A percentile compares a stretch with the other conserved stretches of the same genome.
Conservation (phyloP, 2,888 invertebrate genomes). For the Heliconius cydno region DNA sequence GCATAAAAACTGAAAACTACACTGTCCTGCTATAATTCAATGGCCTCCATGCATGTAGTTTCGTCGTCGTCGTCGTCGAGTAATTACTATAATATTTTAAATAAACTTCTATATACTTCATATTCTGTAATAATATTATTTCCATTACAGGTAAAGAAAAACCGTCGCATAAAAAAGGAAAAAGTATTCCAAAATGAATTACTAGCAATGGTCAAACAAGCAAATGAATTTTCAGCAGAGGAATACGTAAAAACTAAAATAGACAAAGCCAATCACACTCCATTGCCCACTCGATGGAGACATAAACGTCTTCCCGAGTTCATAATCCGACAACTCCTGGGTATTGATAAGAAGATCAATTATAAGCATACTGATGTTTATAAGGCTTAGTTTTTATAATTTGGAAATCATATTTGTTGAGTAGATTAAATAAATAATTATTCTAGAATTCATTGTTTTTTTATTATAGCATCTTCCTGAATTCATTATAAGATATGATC, state of each 20-base stretch:
- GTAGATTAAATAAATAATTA: slow-evolving; percentile 18
- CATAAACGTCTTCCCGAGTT: slow-evolving; percentile 87
- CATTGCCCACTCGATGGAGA: slow-evolving; percentile 82
- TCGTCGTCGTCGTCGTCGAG: too few relatives aligned
- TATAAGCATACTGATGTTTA: slow-evolving; percentile 78
- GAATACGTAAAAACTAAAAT: slow-evolving; percentile 87
- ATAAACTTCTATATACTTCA: not conserved
- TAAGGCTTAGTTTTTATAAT: slow-evolving; percentile 60
- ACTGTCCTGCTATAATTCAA: too few relatives aligned
- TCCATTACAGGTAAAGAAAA: slow-evolving; percentile 83
- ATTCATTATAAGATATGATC: too few relatives aligned
- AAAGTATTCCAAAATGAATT: slow-evolving; percentile 89
- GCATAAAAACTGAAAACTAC: too few relatives aligned
- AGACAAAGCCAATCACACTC: slow-evolving; percentile 83
- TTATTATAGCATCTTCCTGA: too few relatives aligned
- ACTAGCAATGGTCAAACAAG: slow-evolving; percentile 86
- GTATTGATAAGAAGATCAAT: slow-evolving; percentile 82
- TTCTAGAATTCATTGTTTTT: not conserved
- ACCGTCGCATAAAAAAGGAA: slow-evolving; percentile 89
- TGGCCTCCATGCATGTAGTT: too few relatives aligned
- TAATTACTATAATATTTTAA: not conserved
- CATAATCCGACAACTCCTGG: slow-evolving; percentile 86
- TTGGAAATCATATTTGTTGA: not conserved
- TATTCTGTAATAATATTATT: not conserved
- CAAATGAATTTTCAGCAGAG: slow-evolving; percentile 90